Base-by-base conservation (phyloP, 2,113 vertebrate species). In the Dromaius novaehollandiae region DNA sequence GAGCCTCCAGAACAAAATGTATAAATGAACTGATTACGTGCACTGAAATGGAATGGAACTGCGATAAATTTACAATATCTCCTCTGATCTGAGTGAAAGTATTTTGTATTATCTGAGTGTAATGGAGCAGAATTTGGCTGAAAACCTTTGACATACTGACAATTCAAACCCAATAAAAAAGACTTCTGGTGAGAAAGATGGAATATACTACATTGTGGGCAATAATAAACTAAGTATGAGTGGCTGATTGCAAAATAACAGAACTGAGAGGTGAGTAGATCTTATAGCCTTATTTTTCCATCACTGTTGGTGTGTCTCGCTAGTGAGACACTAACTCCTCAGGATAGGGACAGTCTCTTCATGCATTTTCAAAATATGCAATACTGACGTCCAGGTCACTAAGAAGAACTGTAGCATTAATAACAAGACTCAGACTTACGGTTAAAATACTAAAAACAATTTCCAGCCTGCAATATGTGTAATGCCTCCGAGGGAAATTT, bases 181-280 rank as follows among this genome's bases (percentile, higher is more conserved):
- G 6, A 71, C 51, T 73, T 60, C 10, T 11, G 26, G 24, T 24
- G 25, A 44, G 20, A 75, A 36, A 64, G 32, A 25, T 30, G 44
- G 9, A 60, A 65, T 8, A 18, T 38, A 15, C 13, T 40, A 6
- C 46, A 15, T 1, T 44, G 18, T 25, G 61, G 50, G 17, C 9
- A 85, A 28, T 0, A 63, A 2, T 5, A 40, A 82, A 5, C n/a
- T 50, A 53, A 44, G 22, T 2, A 2, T 32, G 25, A 4, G 22
- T n/a, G 22, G 18, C n/a, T 56, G 21, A n/a, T 40, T 61, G 18
- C 13, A 87, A 87, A 84, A 21, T 69, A 28, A 30, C 13, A 11
- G 28, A 44, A n/a, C 32, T 48, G 40, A 69, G 71, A n/a, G 7
- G 30, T 7, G 17, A 53, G 24, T 12, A 75, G 70, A 18, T 74